These are phyloP conservation scores for Chymomyza caudatula DNA, from an alignment of 2,888 invertebrate species.

Conservation along the genomic window DNA sequence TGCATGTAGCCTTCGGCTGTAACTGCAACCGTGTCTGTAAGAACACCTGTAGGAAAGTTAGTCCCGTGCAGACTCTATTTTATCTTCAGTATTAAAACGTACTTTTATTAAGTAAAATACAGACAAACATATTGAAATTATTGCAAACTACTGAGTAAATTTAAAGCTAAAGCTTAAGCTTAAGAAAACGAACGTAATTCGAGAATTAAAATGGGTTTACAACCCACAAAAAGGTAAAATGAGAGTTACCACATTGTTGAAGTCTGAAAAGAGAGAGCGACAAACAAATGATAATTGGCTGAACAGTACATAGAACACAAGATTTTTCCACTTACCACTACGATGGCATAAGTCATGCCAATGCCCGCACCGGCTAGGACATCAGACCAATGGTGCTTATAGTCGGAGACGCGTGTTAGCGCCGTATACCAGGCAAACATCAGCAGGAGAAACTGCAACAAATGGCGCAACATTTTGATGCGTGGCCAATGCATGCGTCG, in stretches of 20 bases:
- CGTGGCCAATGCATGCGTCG: slow-evolving; percentile 89
- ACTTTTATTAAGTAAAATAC: slow-evolving; percentile 52
- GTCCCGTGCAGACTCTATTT: no score
- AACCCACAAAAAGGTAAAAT: not conserved
- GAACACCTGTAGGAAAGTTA: no score
- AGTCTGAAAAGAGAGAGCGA: slow-evolving; percentile 44
- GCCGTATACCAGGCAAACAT: slow-evolving; percentile 90
- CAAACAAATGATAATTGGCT: not conserved
- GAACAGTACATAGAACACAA: not conserved
- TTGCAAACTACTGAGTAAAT: not conserved
- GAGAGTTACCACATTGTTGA: slow-evolving; percentile 55
- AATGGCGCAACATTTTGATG: slow-evolving; percentile 88
- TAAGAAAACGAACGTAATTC: not conserved
- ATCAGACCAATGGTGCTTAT: slow-evolving; percentile 99
- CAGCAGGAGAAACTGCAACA: slow-evolving; percentile 88
- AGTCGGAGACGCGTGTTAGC: slow-evolving; percentile 93
- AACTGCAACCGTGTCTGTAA: no score
- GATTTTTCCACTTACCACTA: slow-evolving; percentile 81
- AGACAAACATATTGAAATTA: slow-evolving; percentile 22
- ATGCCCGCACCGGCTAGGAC: slow-evolving; percentile 89
- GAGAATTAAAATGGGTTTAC: slow-evolving; percentile 4
- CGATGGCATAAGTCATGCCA: slow-evolving; percentile 83
- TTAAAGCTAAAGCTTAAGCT: slow-evolving; percentile 10
- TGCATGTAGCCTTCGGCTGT: no score
- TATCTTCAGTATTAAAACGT: slow-evolving; percentile 17